Base-by-base conservation (phyloP, 2,888 invertebrate genomes). In the Iselma pallidipennis region DNA sequence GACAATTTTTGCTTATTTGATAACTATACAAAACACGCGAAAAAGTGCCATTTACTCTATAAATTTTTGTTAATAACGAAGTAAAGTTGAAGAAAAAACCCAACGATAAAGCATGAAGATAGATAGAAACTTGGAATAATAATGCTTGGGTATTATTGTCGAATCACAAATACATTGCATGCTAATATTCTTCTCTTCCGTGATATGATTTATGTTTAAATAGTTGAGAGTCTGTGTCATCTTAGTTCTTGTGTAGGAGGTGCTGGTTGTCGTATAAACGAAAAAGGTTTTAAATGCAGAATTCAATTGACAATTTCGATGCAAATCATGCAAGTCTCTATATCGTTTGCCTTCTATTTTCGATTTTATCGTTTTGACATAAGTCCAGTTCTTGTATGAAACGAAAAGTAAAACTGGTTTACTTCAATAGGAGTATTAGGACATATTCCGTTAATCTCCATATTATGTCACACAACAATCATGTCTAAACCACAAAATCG, bases 121-220 rank as follows among this genome's bases (percentile, higher is more conserved):
- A 14, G 0, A 37, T 37, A 16, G 16, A 37, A 37, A 37, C 2
- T 14, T 14, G 31, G 16, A 37, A 37, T 37, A 16, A 16, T 37
- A n/a, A 37, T 16, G 16, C 19, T 37, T 16, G 7, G 6, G 16
- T 37, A 37, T 37, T 37, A 37, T 37, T 5, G 16, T 16, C 7
- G 37, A 16, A 16, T 37, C 37, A 4, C n/a, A n/a, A 33, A 33
- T 33, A n/a, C n/a, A n/a, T n/a, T n/a, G n/a, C 0, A 33, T 14
- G 6, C 16, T 10, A 37, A 37, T 37, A 37, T 37, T 37, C 37
- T 6, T 16, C 37, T 63, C 63, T 63, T 63, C 63, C 63, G 63
- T 54, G 59, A 63, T 63, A 63, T 63, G 63, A 63, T 63, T 63
- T 63, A 63, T 56, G 63, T 57, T 9, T 49, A 59, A 52, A 59